Base-by-base conservation (phyloP, 1,140 invertebrate species). In the Gonioctena quinquepunctata region DNA sequence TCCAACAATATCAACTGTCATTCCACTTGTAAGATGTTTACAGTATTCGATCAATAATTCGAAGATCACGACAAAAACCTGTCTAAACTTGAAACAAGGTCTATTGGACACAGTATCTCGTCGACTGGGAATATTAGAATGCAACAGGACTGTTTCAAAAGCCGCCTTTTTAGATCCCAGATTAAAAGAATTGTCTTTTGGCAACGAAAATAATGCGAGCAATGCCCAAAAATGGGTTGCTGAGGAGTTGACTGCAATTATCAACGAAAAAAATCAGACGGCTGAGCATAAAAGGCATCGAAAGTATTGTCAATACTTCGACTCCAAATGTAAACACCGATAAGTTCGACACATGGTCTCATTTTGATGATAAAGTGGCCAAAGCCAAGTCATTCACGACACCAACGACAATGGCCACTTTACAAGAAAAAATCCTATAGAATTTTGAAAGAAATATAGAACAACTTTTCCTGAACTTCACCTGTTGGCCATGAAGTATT, bases 181-280 rank as follows among this genome's bases (percentile, higher is more conserved):
- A 22, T 80, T 77, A 59, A 79, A 80, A 67, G 78, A 78, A 75
- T 59, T 68, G 65, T 74, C 68, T 33, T 81, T 81, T 75, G 75
- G 78, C 11, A 11, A 66, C 19, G 62, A 72, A 7, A 64, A 63
- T 42, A 79, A 81, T 72, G 78, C 78, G 11, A 68, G 70, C 33
- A 78, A 74, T 65, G 74, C 70, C 28, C 56, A 79, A 70, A 62
- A 75, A 60, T 77, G 48, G 63, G 27, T 80, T 23, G 28, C 64
- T 23, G 77, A 80, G 2, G 76, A 81, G 72, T 19, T 78, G 11
- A 59, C 50, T 21, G n/a, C 7, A 11, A 11, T 62, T 0, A 22
- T 71, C 11, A 22, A 50, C 19, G 19, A 22, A 28, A 18, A 62
- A 72, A 27, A 48, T 26, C 28, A 22, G 62, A 6, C 25, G 16